phyloP scores from a whole-genome alignment of 2,797 vertebrate species.

The Danio jaintianensis region DNA sequence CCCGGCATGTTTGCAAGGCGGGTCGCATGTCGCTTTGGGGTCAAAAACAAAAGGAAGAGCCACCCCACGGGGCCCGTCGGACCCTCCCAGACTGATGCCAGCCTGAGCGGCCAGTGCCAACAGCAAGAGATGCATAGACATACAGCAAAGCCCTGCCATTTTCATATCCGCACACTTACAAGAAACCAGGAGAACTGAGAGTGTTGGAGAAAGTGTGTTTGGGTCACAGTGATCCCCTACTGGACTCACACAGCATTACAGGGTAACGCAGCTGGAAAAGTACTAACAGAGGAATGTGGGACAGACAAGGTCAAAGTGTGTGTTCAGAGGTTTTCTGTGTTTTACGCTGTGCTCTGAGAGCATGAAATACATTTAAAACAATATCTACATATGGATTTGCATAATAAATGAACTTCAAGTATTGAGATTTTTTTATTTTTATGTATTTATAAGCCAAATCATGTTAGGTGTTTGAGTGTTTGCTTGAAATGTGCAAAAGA shows the following conservation, averaged over 20 bases:
- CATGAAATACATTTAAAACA: not conserved
- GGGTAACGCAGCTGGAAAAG: slow-evolving; percentile 31
- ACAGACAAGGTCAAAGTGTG: slow-evolving; percentile 11
- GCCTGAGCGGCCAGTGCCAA: slow-evolving; percentile 45
- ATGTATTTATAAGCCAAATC: no score
- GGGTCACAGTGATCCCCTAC: slow-evolving; percentile 48
- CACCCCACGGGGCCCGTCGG: slow-evolving; percentile 77
- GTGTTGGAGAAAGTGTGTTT: slow-evolving; percentile 18
- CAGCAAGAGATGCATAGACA: slow-evolving; percentile 55
- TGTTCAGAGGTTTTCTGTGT: not conserved
- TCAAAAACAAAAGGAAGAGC: slow-evolving; percentile 80
- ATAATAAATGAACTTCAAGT: no score
- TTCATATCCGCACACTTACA: slow-evolving; percentile 47
- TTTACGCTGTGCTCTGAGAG: not conserved
- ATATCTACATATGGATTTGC: no score
- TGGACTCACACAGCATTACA: slow-evolving; percentile 46
- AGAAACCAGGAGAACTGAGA: slow-evolving; percentile 47
- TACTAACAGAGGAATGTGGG: slow-evolving; percentile 23
- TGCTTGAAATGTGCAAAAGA: no score
- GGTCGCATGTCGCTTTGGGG: slow-evolving; percentile 76
- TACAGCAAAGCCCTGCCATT: slow-evolving; percentile 55
- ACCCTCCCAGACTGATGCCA: slow-evolving; percentile 64
- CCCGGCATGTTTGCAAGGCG: slow-evolving; percentile 82
- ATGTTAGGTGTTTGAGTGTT: no score
- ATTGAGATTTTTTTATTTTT: no score